Base-by-base conservation (phyloP, 2,797 vertebrate genomes). In the Enteromius trimaculatus region DNA sequence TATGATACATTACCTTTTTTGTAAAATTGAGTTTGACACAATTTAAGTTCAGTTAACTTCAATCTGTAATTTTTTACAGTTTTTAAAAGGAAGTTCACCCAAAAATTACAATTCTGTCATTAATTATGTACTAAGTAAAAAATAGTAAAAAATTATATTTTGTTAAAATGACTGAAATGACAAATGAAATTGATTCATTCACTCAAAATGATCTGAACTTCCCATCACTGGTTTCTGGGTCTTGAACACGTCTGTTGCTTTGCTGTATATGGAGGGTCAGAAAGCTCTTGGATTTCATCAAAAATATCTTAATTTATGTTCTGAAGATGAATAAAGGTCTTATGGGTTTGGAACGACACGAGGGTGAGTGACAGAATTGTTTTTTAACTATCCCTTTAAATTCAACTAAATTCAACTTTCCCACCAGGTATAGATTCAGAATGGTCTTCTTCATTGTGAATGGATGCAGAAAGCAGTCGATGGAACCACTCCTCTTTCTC, bases 401-500 rank as follows among this genome's bases (percentile, higher is more conserved):
- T 62, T 31, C 0, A 66, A 79, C 10, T 77, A 11, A 44, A 42
- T 14, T 5, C 5, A 42, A 31, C 11, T 53, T 77, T 90, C 91
- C 86, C 93, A 96, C 95, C 95, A 83, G 81, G 87, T 86, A 85
- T 89, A 85, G 79, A 90, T 80, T 89, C 90, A 44, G 85, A 75
- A 77, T 49, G 90, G 89, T 92, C 85, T 7, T 78, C 87, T 86
- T 92, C 89, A 3, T 77, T 53, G 2, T 89, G 74, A 79, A 69
- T 71, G 80, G 96, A 93, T 1, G 94, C 96, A 80, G 86, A 87
- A 84, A 91, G 81, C 26, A 98, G 92, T 47, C 94, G 92, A 84
- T 93, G 95, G 86, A 95, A 97, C 97, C 97, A 98, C 90, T 97
- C 96, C 79, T 97, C 96, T 89, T 98, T 98, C 83, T 97, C 96